phyloP scores from a whole-genome alignment of 2,888 invertebrate genomes.

The Clepsis dumicolana region DNA sequence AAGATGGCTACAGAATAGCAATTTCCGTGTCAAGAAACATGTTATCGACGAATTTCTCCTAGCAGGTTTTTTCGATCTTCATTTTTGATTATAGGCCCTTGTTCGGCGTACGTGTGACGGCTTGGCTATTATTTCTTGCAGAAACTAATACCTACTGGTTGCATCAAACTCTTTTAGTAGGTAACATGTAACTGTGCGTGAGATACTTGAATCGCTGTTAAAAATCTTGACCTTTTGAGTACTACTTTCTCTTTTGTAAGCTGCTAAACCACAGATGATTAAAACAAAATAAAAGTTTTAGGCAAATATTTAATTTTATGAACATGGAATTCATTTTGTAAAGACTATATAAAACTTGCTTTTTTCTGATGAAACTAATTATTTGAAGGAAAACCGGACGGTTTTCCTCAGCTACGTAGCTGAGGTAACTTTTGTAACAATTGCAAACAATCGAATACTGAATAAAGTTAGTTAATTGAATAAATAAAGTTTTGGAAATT shows the following conservation, averaged over 20 bases:
- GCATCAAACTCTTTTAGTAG: neutral
- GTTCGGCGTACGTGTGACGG: neutral
- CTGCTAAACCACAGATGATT: neutral
- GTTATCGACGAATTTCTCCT: constrained; percentile 25
- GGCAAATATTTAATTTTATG: too few relatives aligned
- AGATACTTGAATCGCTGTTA: neutral
- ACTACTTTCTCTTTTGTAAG: neutral
- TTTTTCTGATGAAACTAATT: too few relatives aligned
- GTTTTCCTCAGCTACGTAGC: too few relatives aligned
- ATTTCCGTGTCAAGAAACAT: constrained; percentile 17
- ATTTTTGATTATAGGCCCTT: constrained; percentile 4
- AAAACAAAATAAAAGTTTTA: too few relatives aligned
- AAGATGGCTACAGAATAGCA: constrained; percentile 6
- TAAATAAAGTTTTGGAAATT: too few relatives aligned
- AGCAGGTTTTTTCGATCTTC: constrained; percentile 27
- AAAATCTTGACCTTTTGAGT: neutral
- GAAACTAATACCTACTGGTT: neutral
- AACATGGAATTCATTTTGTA: too few relatives aligned
- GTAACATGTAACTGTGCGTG: neutral
- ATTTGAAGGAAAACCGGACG: too few relatives aligned
- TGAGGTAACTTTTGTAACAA: too few relatives aligned
- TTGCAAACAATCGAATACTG: too few relatives aligned
- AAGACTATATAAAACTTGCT: too few relatives aligned
- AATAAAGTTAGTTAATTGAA: too few relatives aligned
- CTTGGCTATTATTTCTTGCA: neutral